phyloP scores from a whole-genome alignment of 2,888 invertebrate genomes.

The Bunonema sp. region DNA sequence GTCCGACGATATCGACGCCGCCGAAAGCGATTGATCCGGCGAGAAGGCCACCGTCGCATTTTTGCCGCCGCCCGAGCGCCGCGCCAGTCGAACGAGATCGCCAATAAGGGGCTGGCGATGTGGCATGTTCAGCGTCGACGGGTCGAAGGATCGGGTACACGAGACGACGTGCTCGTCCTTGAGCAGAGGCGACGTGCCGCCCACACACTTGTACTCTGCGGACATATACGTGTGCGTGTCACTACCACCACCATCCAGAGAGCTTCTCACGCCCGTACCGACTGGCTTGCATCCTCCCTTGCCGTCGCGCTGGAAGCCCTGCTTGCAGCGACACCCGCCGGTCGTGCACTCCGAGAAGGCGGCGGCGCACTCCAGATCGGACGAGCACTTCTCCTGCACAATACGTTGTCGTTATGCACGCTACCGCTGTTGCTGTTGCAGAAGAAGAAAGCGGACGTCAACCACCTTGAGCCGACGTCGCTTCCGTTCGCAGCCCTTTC shows the following conservation, averaged over 20 bases:
- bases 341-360: constrained; percentile 35
- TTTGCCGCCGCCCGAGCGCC: too few species aligned
- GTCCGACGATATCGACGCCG: too few species aligned
- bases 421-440: background rate
- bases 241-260: background rate
- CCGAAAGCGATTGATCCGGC: too few species aligned
- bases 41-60: too few species aligned
- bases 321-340: constrained; percentile 35
- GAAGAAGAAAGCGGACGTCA: background rate
- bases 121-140: too few species aligned
- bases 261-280: constrained; percentile 12
- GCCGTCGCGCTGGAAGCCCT: constrained; percentile 36
- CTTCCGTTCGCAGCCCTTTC: constrained; percentile 22
- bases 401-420: background rate
- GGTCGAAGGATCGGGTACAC: too few species aligned
- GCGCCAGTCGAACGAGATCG: too few species aligned
- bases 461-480: constrained; percentile 25
- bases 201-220: constrained; percentile 26
- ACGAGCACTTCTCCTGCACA: constrained; percentile 27
- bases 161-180: constrained; percentile 17
- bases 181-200: constrained; percentile 18
- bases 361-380: constrained; percentile 34
- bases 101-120: too few species aligned
- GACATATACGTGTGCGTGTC: background rate
- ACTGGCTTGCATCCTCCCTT: constrained; percentile 36